Conservation (phyloP, 2,113 vertebrate genomes). For the Sapajus apella region DNA sequence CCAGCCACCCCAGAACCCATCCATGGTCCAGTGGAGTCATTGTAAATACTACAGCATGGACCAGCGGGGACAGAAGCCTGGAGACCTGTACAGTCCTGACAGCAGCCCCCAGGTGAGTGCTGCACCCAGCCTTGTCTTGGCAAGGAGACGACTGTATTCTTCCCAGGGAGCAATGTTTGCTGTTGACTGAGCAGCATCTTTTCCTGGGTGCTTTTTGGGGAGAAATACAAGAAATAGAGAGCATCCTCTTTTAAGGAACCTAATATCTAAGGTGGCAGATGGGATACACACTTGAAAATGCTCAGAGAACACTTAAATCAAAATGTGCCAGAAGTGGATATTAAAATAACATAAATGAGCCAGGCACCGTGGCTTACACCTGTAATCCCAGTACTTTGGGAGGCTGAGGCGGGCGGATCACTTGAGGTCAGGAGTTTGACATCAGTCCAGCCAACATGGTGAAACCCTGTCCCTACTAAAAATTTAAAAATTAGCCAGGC, state of each 20-base stretch:
- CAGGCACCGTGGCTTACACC: background rate
- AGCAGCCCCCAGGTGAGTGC: constrained; percentile 90
- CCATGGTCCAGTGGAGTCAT: constrained; percentile 97
- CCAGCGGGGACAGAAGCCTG: constrained; percentile 94
- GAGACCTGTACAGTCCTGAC: constrained; percentile 93
- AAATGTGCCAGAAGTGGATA: background rate
- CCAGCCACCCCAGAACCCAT: constrained; percentile 91
- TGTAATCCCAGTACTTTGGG: background rate
- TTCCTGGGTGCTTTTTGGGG: background rate
- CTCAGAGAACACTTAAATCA: constrained; percentile 30
- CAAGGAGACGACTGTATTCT: background rate
- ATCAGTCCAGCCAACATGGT: background rate
- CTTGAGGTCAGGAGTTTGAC: background rate
- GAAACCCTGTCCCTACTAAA: background rate
- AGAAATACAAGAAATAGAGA: background rate
- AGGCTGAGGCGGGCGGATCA: background rate
- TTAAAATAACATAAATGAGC: constrained; percentile 1
- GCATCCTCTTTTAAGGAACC: constrained; percentile 19
- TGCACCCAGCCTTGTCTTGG: constrained; percentile 83
- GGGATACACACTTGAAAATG: background rate
- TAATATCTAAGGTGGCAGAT: constrained; percentile 10
- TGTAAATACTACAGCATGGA: constrained; percentile 99
- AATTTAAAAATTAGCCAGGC: background rate
- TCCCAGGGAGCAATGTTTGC: background rate
- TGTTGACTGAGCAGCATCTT: background rate